Evolutionary conservation across 2,888 invertebrate species (phyloP).

Genomic region (Lymantria monacha): DNA sequence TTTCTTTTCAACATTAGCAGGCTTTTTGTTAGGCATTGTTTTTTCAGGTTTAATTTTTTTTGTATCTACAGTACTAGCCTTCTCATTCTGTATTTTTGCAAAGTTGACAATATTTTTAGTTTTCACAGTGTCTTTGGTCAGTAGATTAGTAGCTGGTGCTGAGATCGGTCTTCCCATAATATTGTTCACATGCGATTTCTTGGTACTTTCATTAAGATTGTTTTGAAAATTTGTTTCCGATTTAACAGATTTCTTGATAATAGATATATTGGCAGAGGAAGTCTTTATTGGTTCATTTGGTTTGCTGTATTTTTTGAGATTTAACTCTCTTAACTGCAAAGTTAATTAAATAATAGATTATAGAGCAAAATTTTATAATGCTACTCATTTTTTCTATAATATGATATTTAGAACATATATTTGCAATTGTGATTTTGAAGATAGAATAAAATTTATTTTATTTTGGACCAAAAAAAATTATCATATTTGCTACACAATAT

Average conservation of each 20-base stretch:
- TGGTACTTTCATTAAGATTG: conserved; percentile 16
- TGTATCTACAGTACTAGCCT: not conserved
- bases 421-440: no score
- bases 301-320: conserved; percentile 61
- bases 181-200: conserved; percentile 37
- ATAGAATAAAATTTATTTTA: no score
- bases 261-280: conserved; percentile 15
- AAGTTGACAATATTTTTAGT: conserved; percentile 14
- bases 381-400: no score
- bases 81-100: conserved; percentile 5
- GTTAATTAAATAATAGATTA: conserved; percentile 13
- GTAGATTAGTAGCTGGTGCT: conserved; percentile 23
- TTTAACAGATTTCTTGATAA: conserved; percentile 25
- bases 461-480: no score
- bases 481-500: no score
- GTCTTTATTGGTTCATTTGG: conserved; percentile 19
- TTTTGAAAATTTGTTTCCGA: conserved; percentile 19
- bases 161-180: conserved; percentile 38
- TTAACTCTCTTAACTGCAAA: conserved; percentile 60
- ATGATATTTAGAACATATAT: no score
- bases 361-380: not conserved
- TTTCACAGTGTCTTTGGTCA: conserved; percentile 14
- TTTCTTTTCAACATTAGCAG: not conserved
- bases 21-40: not conserved
- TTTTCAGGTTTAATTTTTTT: not conserved